Evolutionary conservation across 2,797 vertebrate species (phyloP).

Genomic region (Meriones psammophilus): DNA sequence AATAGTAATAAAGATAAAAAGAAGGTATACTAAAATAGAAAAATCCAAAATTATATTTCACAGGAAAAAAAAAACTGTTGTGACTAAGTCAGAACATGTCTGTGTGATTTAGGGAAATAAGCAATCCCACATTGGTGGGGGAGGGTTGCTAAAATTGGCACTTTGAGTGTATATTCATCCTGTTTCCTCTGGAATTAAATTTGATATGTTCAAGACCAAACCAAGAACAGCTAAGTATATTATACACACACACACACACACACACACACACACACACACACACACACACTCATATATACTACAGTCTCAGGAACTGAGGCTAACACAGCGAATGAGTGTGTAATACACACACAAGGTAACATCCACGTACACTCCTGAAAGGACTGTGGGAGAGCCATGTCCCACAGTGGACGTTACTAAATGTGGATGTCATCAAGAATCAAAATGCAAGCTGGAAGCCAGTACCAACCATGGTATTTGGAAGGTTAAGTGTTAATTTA

Average conservation of each 20-base stretch:
- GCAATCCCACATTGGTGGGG: constrained; percentile 83
- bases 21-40: constrained; percentile 65
- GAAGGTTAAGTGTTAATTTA: background rate
- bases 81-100: constrained; percentile 85
- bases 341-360: rapidly evolving
- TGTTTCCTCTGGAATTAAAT: background rate
- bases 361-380: rapidly evolving
- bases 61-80: constrained; percentile 76
- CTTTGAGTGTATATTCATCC: constrained; percentile 37
- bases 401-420: background rate
- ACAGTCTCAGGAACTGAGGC: background rate
- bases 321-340: background rate
- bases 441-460: background rate
- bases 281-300: rapidly evolving
- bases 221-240: background rate
- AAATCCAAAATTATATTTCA: constrained; percentile 80
- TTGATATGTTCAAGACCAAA: background rate
- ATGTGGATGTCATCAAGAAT: background rate
- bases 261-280: background rate
- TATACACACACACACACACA: background rate
- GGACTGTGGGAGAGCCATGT: background rate
- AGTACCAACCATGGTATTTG: background rate
- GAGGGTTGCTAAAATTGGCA: constrained; percentile 59
- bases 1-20: too few relatives aligned
- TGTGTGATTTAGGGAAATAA: constrained; percentile 88